Base-by-base conservation (phyloP, 92 coral and sea anemone genomes). In the Porites lobata region DNA sequence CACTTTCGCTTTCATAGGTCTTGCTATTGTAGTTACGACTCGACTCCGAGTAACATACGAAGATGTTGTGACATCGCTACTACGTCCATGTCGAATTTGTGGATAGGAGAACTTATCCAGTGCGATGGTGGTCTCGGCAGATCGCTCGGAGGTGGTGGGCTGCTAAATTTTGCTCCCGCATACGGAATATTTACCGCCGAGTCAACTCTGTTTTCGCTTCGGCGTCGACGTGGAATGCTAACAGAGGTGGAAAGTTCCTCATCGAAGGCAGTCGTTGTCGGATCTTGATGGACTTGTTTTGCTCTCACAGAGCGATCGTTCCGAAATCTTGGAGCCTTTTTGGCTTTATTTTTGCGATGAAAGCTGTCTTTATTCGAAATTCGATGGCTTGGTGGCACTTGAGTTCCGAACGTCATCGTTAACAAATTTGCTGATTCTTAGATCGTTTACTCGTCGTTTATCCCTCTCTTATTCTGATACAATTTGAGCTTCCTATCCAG, bases 91-190 rank as follows among this genome's bases (percentile, higher is more conserved):
- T 93, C 90, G 73, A 90, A 76, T 51, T 82, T 50, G 29, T 69
- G 78, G 59, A 87, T 78, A 38, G 92, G 92, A 32, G 94, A 79
- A 50, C 56, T 73, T 70, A 95, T 92, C 98, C 98, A 95, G 78
- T 95, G 98, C 10, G 96, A 95, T 75, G 98, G 98, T 32, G 98
- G 98, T 85, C 93, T 95, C 2, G 98, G 98, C 4, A 95, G 86
- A 32, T 91, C 83, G 79, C 98, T 93, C 75, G 98, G 98, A 22
- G 96, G 95, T 15, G 98, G 98, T 11, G 98, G 98, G 70, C 96
- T 93, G 69, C 98, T 95, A 81, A 95, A 95, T 81, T 95, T 95
- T 4, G 98, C 95, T 38, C 92, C 98, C 71, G 98, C 98, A 51
- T 95, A 95, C 5, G 96, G 98, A 43, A 95, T 84, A 56, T 52